Evolutionary conservation across 2,113 vertebrate genomes (phyloP).

Genomic region (Megaleporinus macrocephalus): DNA sequence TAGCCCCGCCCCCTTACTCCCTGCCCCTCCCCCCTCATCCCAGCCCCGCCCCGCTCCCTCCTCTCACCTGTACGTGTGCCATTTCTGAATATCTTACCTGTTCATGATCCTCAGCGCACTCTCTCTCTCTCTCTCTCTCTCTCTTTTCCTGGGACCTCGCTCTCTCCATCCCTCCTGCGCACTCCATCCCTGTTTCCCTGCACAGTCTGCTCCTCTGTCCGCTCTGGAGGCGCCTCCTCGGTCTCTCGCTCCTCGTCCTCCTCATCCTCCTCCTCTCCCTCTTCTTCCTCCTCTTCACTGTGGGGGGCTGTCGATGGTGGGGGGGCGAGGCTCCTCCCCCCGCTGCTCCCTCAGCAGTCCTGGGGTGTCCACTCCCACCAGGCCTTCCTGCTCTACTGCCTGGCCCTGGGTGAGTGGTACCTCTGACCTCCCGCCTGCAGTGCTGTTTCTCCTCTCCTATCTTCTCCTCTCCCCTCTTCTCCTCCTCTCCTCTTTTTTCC

Average conservation of each 20-base stretch:
- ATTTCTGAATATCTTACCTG: slow-evolving; percentile 60
- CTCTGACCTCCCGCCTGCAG: slow-evolving; percentile 55
- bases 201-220: slow-evolving; percentile 79
- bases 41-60: neutral
- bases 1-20: neutral
- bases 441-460: neutral
- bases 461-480: too few relatives aligned
- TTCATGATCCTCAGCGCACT: slow-evolving; percentile 57
- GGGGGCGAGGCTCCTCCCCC: slow-evolving; percentile 86
- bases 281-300: slow-evolving; percentile 76
- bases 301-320: slow-evolving; percentile 71
- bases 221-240: slow-evolving; percentile 79
- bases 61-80: slow-evolving; percentile 10
- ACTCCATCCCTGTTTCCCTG: slow-evolving; percentile 61
- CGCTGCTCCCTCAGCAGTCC: slow-evolving; percentile 91
- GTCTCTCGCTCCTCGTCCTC: slow-evolving; percentile 80
- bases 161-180: slow-evolving; percentile 52
- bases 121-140: slow-evolving; percentile 47
- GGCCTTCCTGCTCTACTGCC: slow-evolving; percentile 93
- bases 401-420: slow-evolving; percentile 91
- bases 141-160: slow-evolving; percentile 66
- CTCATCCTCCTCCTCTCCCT: slow-evolving; percentile 78
- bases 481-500: too few relatives aligned
- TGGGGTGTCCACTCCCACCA: slow-evolving; percentile 84
- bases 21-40: neutral